These are phyloP conservation scores for Diplodus puntazzo DNA, from an alignment of 2,797 vertebrate species.

Conservation along the genomic window DNA sequence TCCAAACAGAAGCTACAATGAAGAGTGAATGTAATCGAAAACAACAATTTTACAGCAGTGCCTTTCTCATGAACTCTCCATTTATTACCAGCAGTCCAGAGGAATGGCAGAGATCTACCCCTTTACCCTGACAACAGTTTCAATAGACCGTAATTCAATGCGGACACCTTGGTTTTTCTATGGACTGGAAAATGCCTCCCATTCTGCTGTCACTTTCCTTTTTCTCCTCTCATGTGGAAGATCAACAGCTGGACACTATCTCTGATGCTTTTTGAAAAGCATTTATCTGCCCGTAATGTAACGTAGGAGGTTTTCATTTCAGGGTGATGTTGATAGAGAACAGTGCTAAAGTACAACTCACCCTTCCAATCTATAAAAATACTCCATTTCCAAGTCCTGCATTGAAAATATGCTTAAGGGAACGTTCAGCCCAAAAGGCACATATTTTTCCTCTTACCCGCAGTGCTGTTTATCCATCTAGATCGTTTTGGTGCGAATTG, in stretches of 20 bases:
- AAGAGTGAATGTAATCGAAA: not conserved
- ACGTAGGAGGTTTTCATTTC: not conserved
- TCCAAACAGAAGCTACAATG: not conserved
- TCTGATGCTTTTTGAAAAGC: conserved; percentile 28
- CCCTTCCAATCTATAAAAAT: not conserved
- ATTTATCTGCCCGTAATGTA: not conserved
- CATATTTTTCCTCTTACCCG: no score
- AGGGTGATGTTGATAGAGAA: conserved; percentile 2
- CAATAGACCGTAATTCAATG: conserved; percentile 41
- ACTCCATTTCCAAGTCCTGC: not conserved
- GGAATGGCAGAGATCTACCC: conserved; percentile 19
- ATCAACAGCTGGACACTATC: conserved; percentile 37
- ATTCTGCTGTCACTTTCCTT: conserved; percentile 41
- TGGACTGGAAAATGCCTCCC: conserved; percentile 25
- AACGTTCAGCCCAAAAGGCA: no score
- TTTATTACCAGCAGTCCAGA: not conserved
- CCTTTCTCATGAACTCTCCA: not conserved
- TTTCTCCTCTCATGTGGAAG: conserved; percentile 50
- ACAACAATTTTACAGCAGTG: not conserved
- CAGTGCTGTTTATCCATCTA: no score
- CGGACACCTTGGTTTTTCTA: conserved; percentile 38
- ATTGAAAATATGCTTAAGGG: not conserved
- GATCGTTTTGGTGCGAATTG: no score
- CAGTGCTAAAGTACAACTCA: not conserved
- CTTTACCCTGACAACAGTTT: conserved; percentile 48